A percentile compares a stretch with the other conserved stretches of the same genome.
Conservation (phyloP, 2,888 invertebrate genomes). For the Stenolophus ochropezus region DNA sequence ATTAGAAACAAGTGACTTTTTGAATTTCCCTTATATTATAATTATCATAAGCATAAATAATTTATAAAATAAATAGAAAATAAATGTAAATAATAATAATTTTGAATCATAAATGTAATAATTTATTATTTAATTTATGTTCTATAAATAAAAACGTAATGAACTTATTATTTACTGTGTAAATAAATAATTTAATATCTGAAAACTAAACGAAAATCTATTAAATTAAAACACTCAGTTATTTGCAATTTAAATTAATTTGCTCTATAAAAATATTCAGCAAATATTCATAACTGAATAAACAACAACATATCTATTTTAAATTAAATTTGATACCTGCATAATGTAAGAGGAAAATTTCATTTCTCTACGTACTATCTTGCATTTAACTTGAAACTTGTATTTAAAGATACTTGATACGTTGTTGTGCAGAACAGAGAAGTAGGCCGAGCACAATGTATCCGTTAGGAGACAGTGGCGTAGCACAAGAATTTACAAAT, state of each 20-base stretch:
- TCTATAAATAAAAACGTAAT: background rate
- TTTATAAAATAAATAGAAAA: too few relatives aligned
- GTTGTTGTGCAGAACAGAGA: background rate
- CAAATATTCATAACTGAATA: background rate
- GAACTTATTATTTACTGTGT: background rate
- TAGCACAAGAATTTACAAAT: background rate
- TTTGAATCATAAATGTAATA: background rate
- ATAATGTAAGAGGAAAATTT: too few relatives aligned
- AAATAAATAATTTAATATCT: conserved; percentile 6
- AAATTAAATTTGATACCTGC: too few relatives aligned
- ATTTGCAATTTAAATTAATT: conserved; percentile 7
- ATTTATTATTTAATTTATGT: background rate
- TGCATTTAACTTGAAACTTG: background rate
- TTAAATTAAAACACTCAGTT: conserved; percentile 5
- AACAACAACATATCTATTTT: too few relatives aligned
- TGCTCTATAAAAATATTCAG: background rate
- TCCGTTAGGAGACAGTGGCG: background rate
- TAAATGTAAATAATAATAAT: too few relatives aligned
- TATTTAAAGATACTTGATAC: background rate
- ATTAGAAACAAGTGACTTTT: too few relatives aligned
- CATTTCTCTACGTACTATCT: too few relatives aligned
- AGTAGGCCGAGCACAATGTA: background rate
- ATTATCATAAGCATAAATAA: too few relatives aligned
- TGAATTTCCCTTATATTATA: too few relatives aligned
- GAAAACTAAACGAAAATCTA: background rate